Evolutionary conservation across 1,140 invertebrate genomes (phyloP), one percentile per base, ranked within the genome.

Genomic region (Drosophila kohkoa): DNA sequence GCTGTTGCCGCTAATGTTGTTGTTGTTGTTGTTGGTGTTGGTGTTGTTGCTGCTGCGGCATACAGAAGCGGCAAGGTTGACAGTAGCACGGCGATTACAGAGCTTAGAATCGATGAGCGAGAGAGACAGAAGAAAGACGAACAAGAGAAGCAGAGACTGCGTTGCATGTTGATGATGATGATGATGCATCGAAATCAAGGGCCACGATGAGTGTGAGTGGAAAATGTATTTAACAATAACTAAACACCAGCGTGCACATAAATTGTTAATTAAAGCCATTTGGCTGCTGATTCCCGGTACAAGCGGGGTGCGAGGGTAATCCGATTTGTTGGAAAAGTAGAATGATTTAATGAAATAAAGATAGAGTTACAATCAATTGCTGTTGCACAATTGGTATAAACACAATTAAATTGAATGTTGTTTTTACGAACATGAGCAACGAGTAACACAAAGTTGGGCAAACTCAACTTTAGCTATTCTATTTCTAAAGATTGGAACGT

Each of bases 201-300:
- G 48, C 20, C 48, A 15, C 46, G 16, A 38, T 10, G 7, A 8
- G 20, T 55, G 38, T n/a, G 28, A 35, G 48, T 51, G 20, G n/a
- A 41, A 60, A 49, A 58, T 46, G 28, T 54, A 35, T 54, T 54
- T 32, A 41, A 64, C 55, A 71, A 59, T 51, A 66, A 66, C 62
- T 66, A 72, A 72, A 72, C 46, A 52, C 20, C 52, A 16, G 41
- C 43, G 16, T 38, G 79, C 79, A 82, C 80, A 82, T 74, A 78
- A 82, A 82, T 82, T 86, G 81, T 73, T 85, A 85, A 85, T 85
- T 85, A 85, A 86, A 78, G 82, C 70, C 65, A 70, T 85, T 83
- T 83, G 76, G 51, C 63, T 32, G 30, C 6, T 32, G 30, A 32
- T 32, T 2, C 30, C 30, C 30, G 30, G 30, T 32, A 7, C 5